Conservation (phyloP, 1,140 invertebrate species). For the Philopotamus ludificatus region DNA sequence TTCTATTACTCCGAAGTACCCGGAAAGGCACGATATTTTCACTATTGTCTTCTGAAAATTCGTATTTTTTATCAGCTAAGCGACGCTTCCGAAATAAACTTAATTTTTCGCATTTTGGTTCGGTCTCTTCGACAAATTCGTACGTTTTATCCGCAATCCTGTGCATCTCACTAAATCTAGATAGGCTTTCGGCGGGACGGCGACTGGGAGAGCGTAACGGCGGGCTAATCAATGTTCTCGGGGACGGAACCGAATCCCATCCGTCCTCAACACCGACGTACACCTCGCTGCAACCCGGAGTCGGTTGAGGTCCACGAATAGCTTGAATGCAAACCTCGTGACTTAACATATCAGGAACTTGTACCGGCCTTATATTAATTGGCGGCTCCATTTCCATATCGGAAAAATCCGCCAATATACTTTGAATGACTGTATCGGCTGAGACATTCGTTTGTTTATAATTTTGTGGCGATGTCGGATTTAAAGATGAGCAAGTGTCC, state of each 20-base stretch:
- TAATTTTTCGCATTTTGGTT: conserved; percentile 76
- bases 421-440: conserved; percentile 51
- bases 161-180: conserved; percentile 58
- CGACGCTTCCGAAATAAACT: conserved; percentile 77
- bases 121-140: conserved; percentile 80
- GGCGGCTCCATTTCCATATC: conserved; percentile 53
- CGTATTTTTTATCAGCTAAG: conserved; percentile 88
- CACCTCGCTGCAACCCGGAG: conserved; percentile 48
- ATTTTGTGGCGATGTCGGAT: background rate
- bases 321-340: conserved; percentile 55
- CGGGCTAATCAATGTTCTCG: conserved; percentile 53
- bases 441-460: conserved; percentile 4
- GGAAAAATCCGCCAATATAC: conserved; percentile 55
- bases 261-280: conserved; percentile 52
- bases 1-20: conserved; percentile 55
- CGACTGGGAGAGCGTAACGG: conserved; percentile 52
- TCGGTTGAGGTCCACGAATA: conserved; percentile 21
- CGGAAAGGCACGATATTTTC: conserved; percentile 81
- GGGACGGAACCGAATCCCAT: conserved; percentile 56
- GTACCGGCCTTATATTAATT: conserved; percentile 49
- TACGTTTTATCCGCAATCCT: conserved; percentile 74
- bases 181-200: conserved; percentile 54
- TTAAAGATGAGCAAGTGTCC: background rate
- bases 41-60: conserved; percentile 82
- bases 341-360: conserved; percentile 52